A percentile compares a stretch with the other conserved stretches of the same genome.
These are phyloP conservation scores for Temnothorax nylanderi DNA, from an alignment of 1,140 invertebrate species.

Conservation along the genomic window DNA sequence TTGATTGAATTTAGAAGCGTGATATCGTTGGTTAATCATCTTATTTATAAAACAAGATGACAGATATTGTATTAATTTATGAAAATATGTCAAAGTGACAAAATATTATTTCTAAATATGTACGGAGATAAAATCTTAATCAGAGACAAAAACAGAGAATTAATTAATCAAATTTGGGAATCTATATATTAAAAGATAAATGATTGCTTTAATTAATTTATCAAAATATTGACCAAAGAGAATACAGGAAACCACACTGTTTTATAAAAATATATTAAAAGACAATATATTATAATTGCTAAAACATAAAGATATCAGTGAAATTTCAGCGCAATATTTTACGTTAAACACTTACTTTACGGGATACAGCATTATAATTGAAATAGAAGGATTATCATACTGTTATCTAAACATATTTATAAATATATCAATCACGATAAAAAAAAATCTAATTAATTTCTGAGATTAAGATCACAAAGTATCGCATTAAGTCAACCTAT, in stretches of 20 bases:
- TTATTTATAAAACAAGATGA: background rate
- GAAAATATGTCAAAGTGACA: conserved; percentile 1
- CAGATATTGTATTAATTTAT: background rate
- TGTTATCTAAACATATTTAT: background rate
- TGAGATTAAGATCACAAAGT: background rate
- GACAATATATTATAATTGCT: background rate
- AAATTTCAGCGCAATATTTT: background rate
- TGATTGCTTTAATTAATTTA: background rate
- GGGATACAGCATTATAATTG: background rate
- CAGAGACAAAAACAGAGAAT: background rate
- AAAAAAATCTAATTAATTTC: background rate
- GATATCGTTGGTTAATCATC: background rate
- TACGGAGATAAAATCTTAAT: background rate
- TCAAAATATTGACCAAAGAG: background rate
- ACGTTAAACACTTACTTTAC: background rate
- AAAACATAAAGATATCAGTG: background rate
- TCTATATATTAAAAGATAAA: background rate
- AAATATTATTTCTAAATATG: background rate
- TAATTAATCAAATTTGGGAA: background rate
- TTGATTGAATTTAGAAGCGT: background rate
- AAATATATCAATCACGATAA: background rate
- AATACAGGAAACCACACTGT: background rate
- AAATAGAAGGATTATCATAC: background rate
- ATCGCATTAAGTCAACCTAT: background rate
- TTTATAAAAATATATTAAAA: background rate